Conservation (phyloP, 2,888 invertebrate genomes). For the Tetragonula carbonaria region DNA sequence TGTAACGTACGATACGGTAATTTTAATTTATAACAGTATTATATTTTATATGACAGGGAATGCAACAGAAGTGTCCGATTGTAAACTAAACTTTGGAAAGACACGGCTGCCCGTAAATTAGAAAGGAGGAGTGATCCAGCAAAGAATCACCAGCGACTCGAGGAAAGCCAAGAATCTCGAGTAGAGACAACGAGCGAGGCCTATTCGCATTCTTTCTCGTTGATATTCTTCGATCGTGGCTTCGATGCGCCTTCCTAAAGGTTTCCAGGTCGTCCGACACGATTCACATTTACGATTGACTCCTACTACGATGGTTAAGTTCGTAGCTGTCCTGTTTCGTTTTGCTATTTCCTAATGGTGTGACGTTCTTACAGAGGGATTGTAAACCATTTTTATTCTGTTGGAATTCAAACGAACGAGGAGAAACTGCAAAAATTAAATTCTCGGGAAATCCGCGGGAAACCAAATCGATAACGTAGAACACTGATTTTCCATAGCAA, state of each 20-base stretch:
- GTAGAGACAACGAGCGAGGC: conserved; percentile 28
- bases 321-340: not conserved
- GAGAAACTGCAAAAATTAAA: not conserved
- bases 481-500: too few relatives aligned
- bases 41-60: not conserved
- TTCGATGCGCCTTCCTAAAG: conserved; percentile 54
- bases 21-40: not conserved
- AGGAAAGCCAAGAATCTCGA: conserved; percentile 45
- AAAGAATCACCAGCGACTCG: not conserved
- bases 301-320: not conserved
- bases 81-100: not conserved
- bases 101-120: conserved; percentile 42
- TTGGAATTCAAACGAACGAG: too few relatives aligned
- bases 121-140: conserved; percentile 45
- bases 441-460: not conserved
- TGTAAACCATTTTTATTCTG: not conserved
- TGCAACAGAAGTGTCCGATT: not conserved
- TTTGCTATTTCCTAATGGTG: not conserved
- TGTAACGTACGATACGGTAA: not conserved
- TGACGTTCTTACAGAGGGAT: too few relatives aligned
- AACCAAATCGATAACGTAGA: too few relatives aligned
- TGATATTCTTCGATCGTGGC: conserved; percentile 56
- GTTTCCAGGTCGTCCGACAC: conserved; percentile 54
- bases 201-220: conserved; percentile 58
- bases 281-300: conserved; percentile 49